Evolutionary conservation across 92 coral and sea anemone genomes (phyloP).

Genomic region (Ricordea florida): DNA sequence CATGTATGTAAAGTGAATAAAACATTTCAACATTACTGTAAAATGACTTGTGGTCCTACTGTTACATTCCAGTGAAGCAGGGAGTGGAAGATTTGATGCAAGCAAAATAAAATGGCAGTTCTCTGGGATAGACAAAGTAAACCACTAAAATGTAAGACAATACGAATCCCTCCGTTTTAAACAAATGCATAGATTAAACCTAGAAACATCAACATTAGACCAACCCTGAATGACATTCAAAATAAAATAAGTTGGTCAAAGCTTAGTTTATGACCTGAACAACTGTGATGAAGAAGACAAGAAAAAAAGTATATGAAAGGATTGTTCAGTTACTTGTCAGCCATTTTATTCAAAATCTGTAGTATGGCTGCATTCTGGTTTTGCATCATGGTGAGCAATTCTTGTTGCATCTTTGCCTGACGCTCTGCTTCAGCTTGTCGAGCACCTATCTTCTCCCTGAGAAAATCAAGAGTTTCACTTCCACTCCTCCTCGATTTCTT

Average conservation of each 20-base stretch:
- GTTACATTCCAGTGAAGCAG: slow-evolving; percentile 1
- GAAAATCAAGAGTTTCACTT: neutral
- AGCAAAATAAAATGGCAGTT: neutral
- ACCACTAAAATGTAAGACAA: neutral
- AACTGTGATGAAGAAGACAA: too few species aligned
- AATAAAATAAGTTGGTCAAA: too few species aligned
- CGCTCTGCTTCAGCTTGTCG: slow-evolving; percentile 25
- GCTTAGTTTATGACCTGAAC: too few species aligned
- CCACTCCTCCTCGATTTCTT: slow-evolving; percentile 21
- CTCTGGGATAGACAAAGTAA: slow-evolving; percentile 4
- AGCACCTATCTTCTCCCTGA: slow-evolving; percentile 9
- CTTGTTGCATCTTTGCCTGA: slow-evolving; percentile 16
- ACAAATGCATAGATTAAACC: too few species aligned
- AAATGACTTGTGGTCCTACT: neutral
- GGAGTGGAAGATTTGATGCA: slow-evolving; percentile 7
- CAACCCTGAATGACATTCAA: too few species aligned
- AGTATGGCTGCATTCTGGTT: neutral
- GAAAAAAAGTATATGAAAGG: too few species aligned
- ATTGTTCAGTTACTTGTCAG: too few species aligned
- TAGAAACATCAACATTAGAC: too few species aligned
- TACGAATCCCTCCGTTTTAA: too few species aligned
- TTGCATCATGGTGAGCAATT: neutral
- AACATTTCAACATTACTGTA: slow-evolving; percentile 1
- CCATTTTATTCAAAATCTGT: too few species aligned
- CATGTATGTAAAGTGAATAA: neutral